phyloP scores from a whole-genome alignment of 2,797 vertebrate genomes.

The Coendou prehensilis region DNA sequence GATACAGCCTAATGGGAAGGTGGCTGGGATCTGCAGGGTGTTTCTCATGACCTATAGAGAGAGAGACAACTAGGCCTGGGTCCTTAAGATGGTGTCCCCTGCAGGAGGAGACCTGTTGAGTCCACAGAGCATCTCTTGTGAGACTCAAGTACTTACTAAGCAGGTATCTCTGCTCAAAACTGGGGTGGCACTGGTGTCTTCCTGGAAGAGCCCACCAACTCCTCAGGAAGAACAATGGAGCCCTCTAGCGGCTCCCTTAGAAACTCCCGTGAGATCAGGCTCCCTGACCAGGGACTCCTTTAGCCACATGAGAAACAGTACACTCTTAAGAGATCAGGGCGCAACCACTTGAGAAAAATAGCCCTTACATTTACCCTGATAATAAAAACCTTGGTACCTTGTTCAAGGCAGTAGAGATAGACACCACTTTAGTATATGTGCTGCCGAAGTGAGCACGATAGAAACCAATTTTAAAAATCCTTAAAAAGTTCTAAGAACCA shows the following conservation, averaged over 20 bases:
- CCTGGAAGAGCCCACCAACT: not conserved
- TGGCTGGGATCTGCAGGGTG: not conserved
- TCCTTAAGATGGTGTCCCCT: not conserved
- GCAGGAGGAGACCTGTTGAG: not conserved
- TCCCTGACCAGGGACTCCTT: not conserved
- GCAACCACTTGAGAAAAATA: not conserved
- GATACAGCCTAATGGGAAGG: not conserved
- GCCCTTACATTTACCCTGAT: not conserved
- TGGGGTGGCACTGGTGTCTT: not conserved
- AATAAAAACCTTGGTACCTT: not conserved
- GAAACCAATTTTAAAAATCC: not conserved
- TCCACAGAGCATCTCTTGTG: not conserved
- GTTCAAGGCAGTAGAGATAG: not conserved
- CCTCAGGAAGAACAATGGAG: not conserved
- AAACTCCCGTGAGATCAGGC: not conserved
- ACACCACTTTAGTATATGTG: not conserved
- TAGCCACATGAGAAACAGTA: not conserved
- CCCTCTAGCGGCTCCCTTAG: not conserved
- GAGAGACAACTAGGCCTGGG: not conserved
- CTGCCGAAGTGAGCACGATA: not conserved
- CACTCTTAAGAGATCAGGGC: not conserved
- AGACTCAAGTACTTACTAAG: not conserved
- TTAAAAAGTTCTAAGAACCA: not conserved
- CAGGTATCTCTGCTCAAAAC: not conserved
- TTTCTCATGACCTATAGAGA: not conserved